Base-by-base conservation (phyloP, 2,113 vertebrate species). In the Pseudopodoces humilis region DNA sequence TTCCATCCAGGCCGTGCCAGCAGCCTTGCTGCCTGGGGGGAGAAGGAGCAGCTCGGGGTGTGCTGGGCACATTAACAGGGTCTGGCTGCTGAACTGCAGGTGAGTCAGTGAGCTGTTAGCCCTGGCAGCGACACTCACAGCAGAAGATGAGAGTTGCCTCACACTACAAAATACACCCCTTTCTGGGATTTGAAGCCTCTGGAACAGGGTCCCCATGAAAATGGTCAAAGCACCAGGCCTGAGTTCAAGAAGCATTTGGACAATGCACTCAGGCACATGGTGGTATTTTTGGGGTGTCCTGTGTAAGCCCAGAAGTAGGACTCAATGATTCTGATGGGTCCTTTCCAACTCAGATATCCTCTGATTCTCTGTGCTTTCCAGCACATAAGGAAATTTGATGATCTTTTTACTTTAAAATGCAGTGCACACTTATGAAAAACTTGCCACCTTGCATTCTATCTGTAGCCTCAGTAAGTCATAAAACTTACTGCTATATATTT, bases 401-500 rank as follows among this genome's bases (percentile, higher is more conserved):
- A 77, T 24, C 9, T 52, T 64, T 59, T 46, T n/a, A 74, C 82
- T 83, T 84, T 39, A 65, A 85, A 83, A 80, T 49, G 25, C 78
- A 43, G 49, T 31, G 60, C 35, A 30, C 28, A 83, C 70, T 46
- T 41, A 62, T 33, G 46, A 91, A 84, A 89, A 85, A 62, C 46
- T n/a, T 91, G 50, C 53, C 37, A 53, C 69, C 69, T 72, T 65
- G 37, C 49, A 53, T 85, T 65, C 75, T 58, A n/a, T 47, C 65
- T 2, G 5, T 24, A 69, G 35, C 56, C 86, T 53, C 88, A 92
- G 39, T 53, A 90, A 86, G 55, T 43, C 75, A 67, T 83, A 77
- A 92, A 89, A 91, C 75, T 90, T 65, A 55, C 33, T 1, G 8
- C 63, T 83, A 52, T 67, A 13, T 87, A 83, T 95, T 95, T 94